Evolutionary conservation across 1,140 invertebrate species (phyloP).

Genomic region (Harlomillsia oculata): DNA sequence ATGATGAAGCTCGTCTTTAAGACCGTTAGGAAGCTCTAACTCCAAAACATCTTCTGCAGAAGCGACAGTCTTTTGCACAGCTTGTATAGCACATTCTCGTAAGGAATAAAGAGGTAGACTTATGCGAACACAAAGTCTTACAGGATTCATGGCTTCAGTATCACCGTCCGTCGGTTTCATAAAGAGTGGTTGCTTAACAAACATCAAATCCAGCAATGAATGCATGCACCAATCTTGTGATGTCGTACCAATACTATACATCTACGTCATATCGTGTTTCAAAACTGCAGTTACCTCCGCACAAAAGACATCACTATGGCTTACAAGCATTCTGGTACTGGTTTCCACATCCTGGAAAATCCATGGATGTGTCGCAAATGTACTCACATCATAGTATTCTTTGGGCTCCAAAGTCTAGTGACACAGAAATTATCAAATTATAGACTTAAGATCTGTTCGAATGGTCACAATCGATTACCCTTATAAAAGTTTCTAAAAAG

Average conservation of each 20-base stretch:
- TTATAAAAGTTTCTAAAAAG: too few relatives aligned
- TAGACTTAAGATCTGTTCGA: background rate
- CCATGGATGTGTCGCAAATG: constrained; percentile 63
- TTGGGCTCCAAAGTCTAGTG: constrained; percentile 42
- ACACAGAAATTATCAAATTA: constrained; percentile 10
- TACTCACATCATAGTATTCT: constrained; percentile 53
- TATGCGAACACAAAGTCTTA: constrained; percentile 39
- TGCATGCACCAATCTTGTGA: too few relatives aligned
- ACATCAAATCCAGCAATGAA: too few relatives aligned
- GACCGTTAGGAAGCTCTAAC: constrained; percentile 23
- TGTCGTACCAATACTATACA: too few relatives aligned
- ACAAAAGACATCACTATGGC: constrained; percentile 39
- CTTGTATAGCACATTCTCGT: constrained; percentile 39
- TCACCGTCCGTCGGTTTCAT: constrained; percentile 29
- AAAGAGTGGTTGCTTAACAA: constrained; percentile 20
- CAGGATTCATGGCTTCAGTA: too few relatives aligned
- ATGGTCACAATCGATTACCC: too few relatives aligned
- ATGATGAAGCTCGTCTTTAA: constrained; percentile 29
- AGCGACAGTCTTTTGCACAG: constrained; percentile 17
- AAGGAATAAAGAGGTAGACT: constrained; percentile 40
- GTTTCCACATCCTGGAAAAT: constrained; percentile 55
- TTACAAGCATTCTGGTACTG: constrained; percentile 45
- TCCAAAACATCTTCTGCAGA: constrained; percentile 20
- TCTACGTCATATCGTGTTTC: too few relatives aligned
- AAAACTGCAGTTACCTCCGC: constrained; percentile 31